Conservation (phyloP, 1,140 invertebrate species). For the Drosophila equinoxialis region DNA sequence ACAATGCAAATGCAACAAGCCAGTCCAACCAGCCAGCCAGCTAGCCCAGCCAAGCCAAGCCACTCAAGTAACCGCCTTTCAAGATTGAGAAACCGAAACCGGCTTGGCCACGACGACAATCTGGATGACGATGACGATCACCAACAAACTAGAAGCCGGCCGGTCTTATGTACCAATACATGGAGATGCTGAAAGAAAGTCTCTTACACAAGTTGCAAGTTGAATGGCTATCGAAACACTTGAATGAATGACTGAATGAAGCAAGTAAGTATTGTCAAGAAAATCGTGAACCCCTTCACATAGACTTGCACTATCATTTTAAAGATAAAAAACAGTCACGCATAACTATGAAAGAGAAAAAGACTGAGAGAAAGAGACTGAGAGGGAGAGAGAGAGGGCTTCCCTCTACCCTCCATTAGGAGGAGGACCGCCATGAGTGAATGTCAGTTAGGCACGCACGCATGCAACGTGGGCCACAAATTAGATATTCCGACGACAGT, state of each 20-base stretch:
- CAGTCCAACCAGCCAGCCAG: too few relatives aligned
- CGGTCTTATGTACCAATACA: not conserved
- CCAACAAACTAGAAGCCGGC: conserved; percentile 10
- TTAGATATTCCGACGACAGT: conserved; percentile 3
- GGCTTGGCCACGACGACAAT: not conserved
- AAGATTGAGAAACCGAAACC: conserved; percentile 4
- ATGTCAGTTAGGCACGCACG: conserved; percentile 3
- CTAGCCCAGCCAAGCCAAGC: not conserved
- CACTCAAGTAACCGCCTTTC: conserved; percentile 10
- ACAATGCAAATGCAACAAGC: not conserved
- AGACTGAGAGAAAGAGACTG: not conserved
- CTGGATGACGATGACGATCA: too few relatives aligned
- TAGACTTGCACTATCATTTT: conserved; percentile 6
- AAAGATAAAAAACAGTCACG: conserved; percentile 3
- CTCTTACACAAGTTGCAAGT: conserved; percentile 13
- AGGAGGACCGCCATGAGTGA: conserved; percentile 7
- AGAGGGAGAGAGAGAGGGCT: not conserved
- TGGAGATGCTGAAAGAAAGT: not conserved
- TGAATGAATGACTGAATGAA: conserved; percentile 11
- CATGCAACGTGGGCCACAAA: conserved; percentile 4
- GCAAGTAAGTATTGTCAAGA: not conserved
- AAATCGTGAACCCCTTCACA: conserved; percentile 5
- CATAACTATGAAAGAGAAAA: not conserved
- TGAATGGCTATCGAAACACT: conserved; percentile 12
- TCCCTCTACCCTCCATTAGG: not conserved